These are phyloP conservation scores for Alfaro cultratus DNA, from an alignment of 2,797 vertebrate genomes.

Conservation along the genomic window DNA sequence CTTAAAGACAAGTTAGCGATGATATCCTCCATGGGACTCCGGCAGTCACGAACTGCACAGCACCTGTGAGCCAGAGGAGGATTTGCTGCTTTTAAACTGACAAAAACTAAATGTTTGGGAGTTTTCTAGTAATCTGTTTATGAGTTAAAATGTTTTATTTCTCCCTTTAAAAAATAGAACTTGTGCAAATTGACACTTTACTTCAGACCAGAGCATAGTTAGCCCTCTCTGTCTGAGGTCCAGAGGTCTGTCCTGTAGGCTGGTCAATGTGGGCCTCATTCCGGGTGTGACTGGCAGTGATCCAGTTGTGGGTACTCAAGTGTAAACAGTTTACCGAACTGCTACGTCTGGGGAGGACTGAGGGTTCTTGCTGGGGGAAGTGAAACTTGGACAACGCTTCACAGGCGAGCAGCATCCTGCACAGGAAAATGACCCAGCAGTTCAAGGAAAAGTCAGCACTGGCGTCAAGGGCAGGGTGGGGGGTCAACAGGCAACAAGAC, in stretches of 20 bases:
- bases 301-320: conserved; percentile 77
- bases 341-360: conserved; percentile 64
- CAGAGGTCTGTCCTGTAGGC: conserved; percentile 53
- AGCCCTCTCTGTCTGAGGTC: conserved; percentile 60
- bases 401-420: conserved; percentile 50
- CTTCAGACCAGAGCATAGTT: conserved; percentile 81
- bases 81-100: conserved; percentile 26
- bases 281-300: conserved; percentile 79
- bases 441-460: conserved; percentile 43
- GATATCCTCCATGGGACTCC: conserved; percentile 29
- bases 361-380: conserved; percentile 67
- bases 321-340: conserved; percentile 80
- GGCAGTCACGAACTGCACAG: conserved; percentile 16
- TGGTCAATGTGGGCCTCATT: conserved; percentile 79
- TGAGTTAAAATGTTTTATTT: conserved; percentile 46
- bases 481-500: conserved; percentile 8
- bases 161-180: conserved; percentile 35
- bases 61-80: conserved; percentile 23
- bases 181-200: conserved; percentile 55
- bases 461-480: no score
- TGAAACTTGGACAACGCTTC: conserved; percentile 73
- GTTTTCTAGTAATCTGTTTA: conserved; percentile 50
- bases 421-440: conserved; percentile 61
- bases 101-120: conserved; percentile 15
- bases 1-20: conserved; percentile 25